These are phyloP conservation scores for Pyrgus malvae DNA, from an alignment of 2,888 invertebrate species.

Conservation along the genomic window DNA sequence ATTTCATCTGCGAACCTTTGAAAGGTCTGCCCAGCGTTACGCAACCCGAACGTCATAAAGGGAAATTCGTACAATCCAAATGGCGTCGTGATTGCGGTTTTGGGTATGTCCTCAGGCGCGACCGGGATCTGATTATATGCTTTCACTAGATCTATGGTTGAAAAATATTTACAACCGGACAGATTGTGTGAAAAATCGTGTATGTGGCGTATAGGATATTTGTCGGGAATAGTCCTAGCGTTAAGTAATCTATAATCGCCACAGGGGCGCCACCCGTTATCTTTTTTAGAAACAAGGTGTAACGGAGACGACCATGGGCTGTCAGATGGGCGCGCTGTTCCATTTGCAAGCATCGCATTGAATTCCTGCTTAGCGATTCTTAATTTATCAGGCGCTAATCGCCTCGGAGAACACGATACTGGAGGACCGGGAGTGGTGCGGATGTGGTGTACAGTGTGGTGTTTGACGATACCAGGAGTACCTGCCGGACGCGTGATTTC, in stretches of 20 bases:
- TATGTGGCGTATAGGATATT: conserved; percentile 47
- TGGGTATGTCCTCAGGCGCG: conserved; percentile 25
- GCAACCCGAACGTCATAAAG: conserved; percentile 31
- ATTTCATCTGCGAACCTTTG: conserved; percentile 23
- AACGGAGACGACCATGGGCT: conserved; percentile 33
- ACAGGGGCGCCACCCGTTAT: conserved; percentile 42
- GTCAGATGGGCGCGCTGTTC: conserved; percentile 32
- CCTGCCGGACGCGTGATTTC: conserved; percentile 3
- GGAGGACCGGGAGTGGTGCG: conserved; percentile 28
- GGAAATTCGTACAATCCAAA: conserved; percentile 31
- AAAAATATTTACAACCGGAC: conserved; percentile 39
- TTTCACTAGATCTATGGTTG: conserved; percentile 45
- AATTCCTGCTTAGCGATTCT: conserved; percentile 32
- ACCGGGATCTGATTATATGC: conserved; percentile 39
- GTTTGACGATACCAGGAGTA: not conserved
- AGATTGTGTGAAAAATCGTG: conserved; percentile 45
- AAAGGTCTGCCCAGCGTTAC: conserved; percentile 38
- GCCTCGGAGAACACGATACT: conserved; percentile 23
- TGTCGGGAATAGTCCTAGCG: conserved; percentile 39
- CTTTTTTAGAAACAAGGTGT: conserved; percentile 41
- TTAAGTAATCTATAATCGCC: conserved; percentile 41
- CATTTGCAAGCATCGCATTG: conserved; percentile 24
- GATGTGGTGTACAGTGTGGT: conserved; percentile 1
- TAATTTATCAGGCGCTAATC: conserved; percentile 28
- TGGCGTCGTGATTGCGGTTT: conserved; percentile 33